These are phyloP conservation scores for Tribolium madens DNA, from an alignment of 1,140 invertebrate genomes.

Conservation along the genomic window DNA sequence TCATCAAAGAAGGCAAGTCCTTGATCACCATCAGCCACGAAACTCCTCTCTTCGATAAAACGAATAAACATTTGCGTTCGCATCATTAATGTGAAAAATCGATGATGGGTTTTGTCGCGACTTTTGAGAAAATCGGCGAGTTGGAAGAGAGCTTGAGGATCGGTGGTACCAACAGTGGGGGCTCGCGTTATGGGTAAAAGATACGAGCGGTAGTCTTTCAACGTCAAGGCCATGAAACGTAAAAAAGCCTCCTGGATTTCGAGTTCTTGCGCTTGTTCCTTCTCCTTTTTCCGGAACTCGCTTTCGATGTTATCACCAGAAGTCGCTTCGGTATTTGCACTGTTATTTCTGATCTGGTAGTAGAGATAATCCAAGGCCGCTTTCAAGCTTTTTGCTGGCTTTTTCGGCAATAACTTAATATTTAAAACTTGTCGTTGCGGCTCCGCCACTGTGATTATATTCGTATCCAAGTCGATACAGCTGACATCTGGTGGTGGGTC, in stretches of 20 bases:
- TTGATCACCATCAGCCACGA: slow-evolving; percentile 96
- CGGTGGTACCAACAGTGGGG: slow-evolving; percentile 92
- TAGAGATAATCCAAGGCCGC: slow-evolving; percentile 77
- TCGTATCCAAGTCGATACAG: slow-evolving; percentile 98
- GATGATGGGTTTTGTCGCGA: slow-evolving; percentile 86
- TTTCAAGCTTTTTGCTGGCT: slow-evolving; percentile 82
- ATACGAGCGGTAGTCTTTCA: slow-evolving; percentile 92
- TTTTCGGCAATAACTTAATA: slow-evolving; percentile 90
- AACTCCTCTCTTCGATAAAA: slow-evolving; percentile 98
- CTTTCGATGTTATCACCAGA: slow-evolving; percentile 71
- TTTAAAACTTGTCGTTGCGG: slow-evolving; percentile 83
- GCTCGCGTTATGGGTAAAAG: slow-evolving; percentile 95
- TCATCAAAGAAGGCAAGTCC: slow-evolving; percentile 98
- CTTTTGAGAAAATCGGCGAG: slow-evolving; percentile 82
- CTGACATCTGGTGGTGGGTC: slow-evolving; percentile 96
- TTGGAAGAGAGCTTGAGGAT: slow-evolving; percentile 95
- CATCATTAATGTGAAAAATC: slow-evolving; percentile 91
- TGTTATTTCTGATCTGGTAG: slow-evolving; percentile 55
- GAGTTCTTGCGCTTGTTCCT: slow-evolving; percentile 86
- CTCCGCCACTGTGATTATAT: slow-evolving; percentile 91
- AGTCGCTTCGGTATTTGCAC: slow-evolving; percentile 42
- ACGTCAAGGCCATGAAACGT: slow-evolving; percentile 92
- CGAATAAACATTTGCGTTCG: slow-evolving; percentile 98
- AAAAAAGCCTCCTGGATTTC: slow-evolving; percentile 98
- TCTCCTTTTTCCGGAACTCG: slow-evolving; percentile 79